These are phyloP conservation scores for Callinectes sapidus DNA, from an alignment of 2,888 invertebrate species.

Conservation along the genomic window DNA sequence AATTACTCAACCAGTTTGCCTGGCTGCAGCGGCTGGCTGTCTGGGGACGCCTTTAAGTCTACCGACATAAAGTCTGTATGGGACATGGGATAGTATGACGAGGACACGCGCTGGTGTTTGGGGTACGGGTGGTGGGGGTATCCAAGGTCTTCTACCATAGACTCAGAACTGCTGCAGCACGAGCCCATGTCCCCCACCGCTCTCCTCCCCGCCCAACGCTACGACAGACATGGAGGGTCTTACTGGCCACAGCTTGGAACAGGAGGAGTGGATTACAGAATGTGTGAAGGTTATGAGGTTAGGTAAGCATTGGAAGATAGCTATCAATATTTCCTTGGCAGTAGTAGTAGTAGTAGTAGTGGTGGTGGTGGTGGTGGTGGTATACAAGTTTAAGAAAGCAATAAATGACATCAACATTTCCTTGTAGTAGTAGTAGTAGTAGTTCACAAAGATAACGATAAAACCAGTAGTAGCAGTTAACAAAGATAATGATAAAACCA, in stretches of 20 bases:
- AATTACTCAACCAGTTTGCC: conserved; percentile 49
- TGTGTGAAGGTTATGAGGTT: no score
- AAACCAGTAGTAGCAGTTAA: no score
- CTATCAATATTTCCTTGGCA: no score
- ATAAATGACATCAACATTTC: not conserved
- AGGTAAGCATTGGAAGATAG: no score
- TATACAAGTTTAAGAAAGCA: no score
- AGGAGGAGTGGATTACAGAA: no score
- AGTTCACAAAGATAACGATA: no score
- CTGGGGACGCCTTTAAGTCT: conserved; percentile 46
- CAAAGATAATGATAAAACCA: no score
- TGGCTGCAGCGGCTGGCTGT: not conserved
- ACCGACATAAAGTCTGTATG: conserved; percentile 60
- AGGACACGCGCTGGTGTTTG: conserved; percentile 48
- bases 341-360: no score
- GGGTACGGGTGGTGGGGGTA: conserved; percentile 40
- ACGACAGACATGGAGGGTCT: not conserved
- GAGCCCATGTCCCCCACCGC: conserved; percentile 57
- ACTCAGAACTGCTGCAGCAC: conserved; percentile 57
- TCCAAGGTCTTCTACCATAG: conserved; percentile 46
- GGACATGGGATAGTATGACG: conserved; percentile 47
- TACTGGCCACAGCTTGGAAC: not conserved
- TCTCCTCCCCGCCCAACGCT: conserved; percentile 36
- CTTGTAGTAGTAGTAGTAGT: not conserved
- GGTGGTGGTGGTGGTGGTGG: no score